phyloP scores from a whole-genome alignment of 2,113 vertebrate species.

The Pelecanus crispus region DNA sequence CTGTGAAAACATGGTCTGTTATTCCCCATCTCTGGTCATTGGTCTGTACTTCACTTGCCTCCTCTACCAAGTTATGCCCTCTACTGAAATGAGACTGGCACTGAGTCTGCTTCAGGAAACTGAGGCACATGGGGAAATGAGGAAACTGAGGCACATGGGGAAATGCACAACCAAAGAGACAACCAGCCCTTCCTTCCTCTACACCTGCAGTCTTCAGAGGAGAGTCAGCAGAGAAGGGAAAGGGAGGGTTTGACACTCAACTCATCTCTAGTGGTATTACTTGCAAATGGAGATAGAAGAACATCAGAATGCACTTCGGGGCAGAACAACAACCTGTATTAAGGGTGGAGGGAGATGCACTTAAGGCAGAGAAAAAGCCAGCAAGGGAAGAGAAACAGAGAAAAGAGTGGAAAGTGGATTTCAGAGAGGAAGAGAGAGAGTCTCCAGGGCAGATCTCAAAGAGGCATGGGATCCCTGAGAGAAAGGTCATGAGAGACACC shows the following conservation, averaged over 20 bases:
- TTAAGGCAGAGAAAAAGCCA: neutral
- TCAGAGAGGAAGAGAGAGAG: neutral
- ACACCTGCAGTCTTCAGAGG: neutral
- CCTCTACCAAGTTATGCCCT: neutral
- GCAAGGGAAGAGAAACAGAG: neutral
- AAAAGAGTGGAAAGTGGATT: neutral
- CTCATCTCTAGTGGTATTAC: neutral
- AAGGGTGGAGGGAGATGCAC: neutral
- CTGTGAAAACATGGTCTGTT: neutral
- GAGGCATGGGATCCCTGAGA: neutral
- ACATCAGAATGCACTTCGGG: neutral
- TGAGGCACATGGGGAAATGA: too few species aligned
- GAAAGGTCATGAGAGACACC: neutral
- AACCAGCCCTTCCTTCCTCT: neutral
- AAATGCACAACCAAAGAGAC: neutral
- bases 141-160: neutral
- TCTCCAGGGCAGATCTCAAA: neutral
- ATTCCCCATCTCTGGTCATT: accelerated
- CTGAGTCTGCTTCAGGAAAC: neutral
- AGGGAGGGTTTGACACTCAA: neutral
- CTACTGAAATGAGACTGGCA: neutral
- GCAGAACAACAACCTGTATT: neutral
- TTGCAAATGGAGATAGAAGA: neutral
- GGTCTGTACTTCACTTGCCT: neutral
- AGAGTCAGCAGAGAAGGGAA: neutral